A percentile compares a stretch with the other conserved stretches of the same genome.
phyloP scores from a whole-genome alignment of 35 echinoderm and acorn worm genomes.

The Apostichopus californicus region DNA sequence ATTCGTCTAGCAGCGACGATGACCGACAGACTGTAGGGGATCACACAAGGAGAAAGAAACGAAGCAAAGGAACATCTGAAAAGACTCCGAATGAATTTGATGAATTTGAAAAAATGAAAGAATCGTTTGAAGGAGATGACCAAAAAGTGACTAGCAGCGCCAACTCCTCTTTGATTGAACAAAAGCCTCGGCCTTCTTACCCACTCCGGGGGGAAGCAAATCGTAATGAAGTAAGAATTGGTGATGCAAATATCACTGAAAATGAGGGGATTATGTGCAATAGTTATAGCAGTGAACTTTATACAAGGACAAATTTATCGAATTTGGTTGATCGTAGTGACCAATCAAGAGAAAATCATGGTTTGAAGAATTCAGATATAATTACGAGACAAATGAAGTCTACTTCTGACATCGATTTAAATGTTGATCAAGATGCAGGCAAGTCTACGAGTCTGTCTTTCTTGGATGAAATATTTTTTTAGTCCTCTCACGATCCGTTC shows the following conservation, averaged over 20 bases:
- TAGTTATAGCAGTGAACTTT: neutral
- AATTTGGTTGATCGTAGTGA: no score
- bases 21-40: neutral
- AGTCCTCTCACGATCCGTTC: neutral
- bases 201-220: no score
- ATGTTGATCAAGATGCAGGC: neutral
- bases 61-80: neutral
- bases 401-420: neutral
- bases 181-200: no score
- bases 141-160: no score
- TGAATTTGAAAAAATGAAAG: neutral
- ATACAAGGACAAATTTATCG: no score
- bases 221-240: no score
- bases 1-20: constrained; percentile 1
- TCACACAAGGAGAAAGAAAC: neutral
- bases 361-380: neutral
- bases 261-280: neutral
- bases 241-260: neutral
- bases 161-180: no score
- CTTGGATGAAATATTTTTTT: neutral
- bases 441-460: neutral
- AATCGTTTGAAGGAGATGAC: neutral
- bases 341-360: no score
- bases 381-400: neutral
- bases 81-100: constrained; percentile 11